Percentiles rank a stretch among this genome's conserved stretches.
These are phyloP conservation scores for Poecilus cupreus DNA, from an alignment of 2,888 invertebrate species.

Conservation along the genomic window DNA sequence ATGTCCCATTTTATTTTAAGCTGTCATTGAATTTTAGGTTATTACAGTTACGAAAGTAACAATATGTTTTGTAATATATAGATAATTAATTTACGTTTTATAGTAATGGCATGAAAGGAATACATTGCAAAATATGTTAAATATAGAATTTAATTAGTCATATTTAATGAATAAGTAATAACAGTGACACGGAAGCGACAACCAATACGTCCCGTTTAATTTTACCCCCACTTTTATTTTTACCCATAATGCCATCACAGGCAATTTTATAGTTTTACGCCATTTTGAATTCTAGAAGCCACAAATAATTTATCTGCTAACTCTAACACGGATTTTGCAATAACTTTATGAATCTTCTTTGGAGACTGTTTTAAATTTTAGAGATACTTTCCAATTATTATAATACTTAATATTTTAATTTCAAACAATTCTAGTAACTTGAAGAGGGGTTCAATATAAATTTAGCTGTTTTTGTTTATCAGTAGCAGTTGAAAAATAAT, in stretches of 20 bases:
- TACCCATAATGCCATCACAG: not conserved
- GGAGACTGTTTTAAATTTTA: too few relatives aligned
- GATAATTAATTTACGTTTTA: not conserved
- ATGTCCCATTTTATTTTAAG: too few relatives aligned
- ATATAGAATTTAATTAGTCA: not conserved
- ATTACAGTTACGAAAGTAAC: not conserved
- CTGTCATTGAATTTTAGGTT: too few relatives aligned
- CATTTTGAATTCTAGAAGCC: not conserved
- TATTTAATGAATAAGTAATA: constrained; percentile 15
- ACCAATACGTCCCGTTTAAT: not conserved
- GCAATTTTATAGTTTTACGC: not conserved
- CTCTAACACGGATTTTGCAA: not conserved
- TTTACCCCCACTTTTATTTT: not conserved
- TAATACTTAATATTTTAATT: too few relatives aligned
- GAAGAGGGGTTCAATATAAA: too few relatives aligned
- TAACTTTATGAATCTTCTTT: too few relatives aligned
- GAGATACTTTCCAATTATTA: too few relatives aligned
- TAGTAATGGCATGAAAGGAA: not conserved
- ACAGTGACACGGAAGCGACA: constrained; percentile 13
- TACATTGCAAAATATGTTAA: constrained; percentile 27
- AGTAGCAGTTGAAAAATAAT: too few relatives aligned
- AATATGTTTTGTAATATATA: not conserved
- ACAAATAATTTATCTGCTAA: not conserved
- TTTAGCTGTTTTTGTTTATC: too few relatives aligned
- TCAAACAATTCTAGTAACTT: too few relatives aligned